Conservation (phyloP, 2,113 vertebrate species). For the Danio rerio region DNA sequence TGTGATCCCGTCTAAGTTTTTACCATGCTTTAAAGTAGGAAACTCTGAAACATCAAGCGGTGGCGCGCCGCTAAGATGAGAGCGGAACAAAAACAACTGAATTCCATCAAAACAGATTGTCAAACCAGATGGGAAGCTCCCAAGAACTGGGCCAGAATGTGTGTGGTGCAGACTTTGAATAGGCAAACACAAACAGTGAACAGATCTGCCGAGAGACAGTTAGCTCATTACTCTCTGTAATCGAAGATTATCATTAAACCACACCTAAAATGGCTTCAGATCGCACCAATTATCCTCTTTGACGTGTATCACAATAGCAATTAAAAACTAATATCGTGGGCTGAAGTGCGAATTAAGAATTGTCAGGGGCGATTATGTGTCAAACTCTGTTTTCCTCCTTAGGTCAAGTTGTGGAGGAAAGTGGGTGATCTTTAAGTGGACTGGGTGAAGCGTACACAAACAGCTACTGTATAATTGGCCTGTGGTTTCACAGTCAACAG, state of each 20-base stretch:
- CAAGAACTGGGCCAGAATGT: conserved; percentile 71
- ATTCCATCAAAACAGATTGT: conserved; percentile 82
- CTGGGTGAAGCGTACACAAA: conserved; percentile 18
- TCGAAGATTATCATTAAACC: conserved; percentile 25
- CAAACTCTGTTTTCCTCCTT: conserved; percentile 1
- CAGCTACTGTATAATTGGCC: conserved; percentile 29
- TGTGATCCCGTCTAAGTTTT: conserved; percentile 72
- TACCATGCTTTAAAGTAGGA: conserved; percentile 64
- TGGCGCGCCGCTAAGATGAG: conserved; percentile 66
- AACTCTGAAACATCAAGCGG: conserved; percentile 72
- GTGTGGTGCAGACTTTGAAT: conserved; percentile 67
- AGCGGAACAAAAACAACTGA: conserved; percentile 69
- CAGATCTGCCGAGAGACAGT: conserved; percentile 52
- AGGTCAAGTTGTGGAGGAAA: conserved; percentile 4
- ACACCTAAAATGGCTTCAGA: background rate
- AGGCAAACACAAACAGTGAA: conserved; percentile 65
- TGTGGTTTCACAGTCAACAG: conserved; percentile 13
- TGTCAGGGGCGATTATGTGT: conserved; percentile 7
- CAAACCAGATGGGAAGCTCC: conserved; percentile 78
- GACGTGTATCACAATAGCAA: conserved; percentile 24
- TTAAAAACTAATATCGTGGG: conserved; percentile 20
- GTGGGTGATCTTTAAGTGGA: background rate
- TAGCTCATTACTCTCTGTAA: conserved; percentile 61
- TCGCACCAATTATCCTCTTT: background rate
- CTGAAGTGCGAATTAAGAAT: conserved; percentile 3